Evolutionary conservation across 2,113 vertebrate genomes (phyloP).

Genomic region (Thamnaconus septentrionalis): DNA sequence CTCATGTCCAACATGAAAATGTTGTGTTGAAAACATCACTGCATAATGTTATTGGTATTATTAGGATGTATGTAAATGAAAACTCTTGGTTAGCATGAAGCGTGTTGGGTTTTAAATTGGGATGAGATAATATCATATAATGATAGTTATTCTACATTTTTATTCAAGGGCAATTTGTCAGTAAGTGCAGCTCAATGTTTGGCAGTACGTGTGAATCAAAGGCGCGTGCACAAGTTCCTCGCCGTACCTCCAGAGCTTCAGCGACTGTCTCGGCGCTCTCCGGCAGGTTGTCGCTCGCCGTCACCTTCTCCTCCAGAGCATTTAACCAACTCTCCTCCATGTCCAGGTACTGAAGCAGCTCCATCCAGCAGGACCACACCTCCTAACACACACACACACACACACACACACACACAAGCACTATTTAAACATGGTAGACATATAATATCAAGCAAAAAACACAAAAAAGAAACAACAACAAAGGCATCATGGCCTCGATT

Average conservation of each 20-base stretch:
- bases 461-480: neutral
- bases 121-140: no score
- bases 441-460: neutral
- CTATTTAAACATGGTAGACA: neutral
- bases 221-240: conserved; percentile 2
- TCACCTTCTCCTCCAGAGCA: conserved; percentile 84
- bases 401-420: conserved; percentile 10
- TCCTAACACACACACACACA: conserved; percentile 75
- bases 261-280: conserved; percentile 81
- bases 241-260: conserved; percentile 87
- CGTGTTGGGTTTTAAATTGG: no score
- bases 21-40: no score
- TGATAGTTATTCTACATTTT: no score
- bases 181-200: no score
- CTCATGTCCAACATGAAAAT: no score
- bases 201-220: neutral
- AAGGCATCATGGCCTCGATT: neutral
- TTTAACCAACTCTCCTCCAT: conserved; percentile 89
- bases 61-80: no score
- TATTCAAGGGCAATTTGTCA: no score
- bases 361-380: conserved; percentile 99
- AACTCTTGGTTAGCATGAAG: no score
- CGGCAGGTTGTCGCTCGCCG: conserved; percentile 79
- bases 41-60: no score
- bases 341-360: conserved; percentile 93